Base-by-base conservation (phyloP, 2,797 vertebrate genomes). In the Australoheros facetus region DNA sequence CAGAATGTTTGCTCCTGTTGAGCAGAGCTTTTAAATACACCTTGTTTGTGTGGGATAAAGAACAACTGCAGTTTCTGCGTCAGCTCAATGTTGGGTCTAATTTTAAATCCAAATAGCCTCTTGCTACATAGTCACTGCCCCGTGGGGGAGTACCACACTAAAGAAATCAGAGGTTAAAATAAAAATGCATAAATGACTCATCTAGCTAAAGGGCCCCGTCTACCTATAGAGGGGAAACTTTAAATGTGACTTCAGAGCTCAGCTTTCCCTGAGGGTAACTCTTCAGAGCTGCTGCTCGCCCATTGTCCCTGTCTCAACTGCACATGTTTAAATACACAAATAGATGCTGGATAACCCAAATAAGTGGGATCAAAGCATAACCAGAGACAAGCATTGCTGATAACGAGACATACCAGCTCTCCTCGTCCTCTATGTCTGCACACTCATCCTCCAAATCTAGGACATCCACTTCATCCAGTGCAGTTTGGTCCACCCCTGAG, bases 401-500 rank as follows among this genome's bases (percentile, higher is more conserved):
- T 23, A 28, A 48, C 11, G 13, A 75, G 70, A 96, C 97, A 1
- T 96, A 98, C 97, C 97, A 98, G 81, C 96, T 96, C 89, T 96
- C 95, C 56, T 97, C 97, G 1, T 97, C 97, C 12, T 97, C 95
- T 21, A 92, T 81, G 75, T 96, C 96, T 1, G 95, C 96, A 2
- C 88, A 92, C 86, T 95, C 95, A 39, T 96, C 96, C 57, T 96
- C 96, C 79, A 98, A 93, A 87, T 98, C 96, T 1, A 98, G 89
- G 82, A 97, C 95, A 21, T 97, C 97, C 75, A 97, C 96, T 73
- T 97, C 97, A 57, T 98, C 97, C 87, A 98, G 93, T 2, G 95
- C 95, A 0, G 91, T 90, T 21, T 95, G 90, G 71, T 96, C 95
- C 1, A 94, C 69, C 1, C 90, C 95, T 1, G 88, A 88, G 32